Base-by-base conservation (phyloP, 2,797 vertebrate species). In the Rhinella marina region DNA sequence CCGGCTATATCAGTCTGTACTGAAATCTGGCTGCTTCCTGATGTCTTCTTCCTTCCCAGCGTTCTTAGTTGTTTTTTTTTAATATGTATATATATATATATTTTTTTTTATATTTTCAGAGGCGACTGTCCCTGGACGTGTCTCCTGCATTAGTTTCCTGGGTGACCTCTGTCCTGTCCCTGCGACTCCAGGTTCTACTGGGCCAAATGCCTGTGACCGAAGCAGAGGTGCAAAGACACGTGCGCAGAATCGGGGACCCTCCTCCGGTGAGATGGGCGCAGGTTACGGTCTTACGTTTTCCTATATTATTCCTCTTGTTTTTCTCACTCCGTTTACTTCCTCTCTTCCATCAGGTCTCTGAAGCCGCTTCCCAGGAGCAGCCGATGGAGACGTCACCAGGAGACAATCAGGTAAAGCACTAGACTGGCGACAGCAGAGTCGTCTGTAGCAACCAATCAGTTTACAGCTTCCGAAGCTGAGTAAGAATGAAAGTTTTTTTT, bases 101-200 rank as follows among this genome's bases (percentile, higher is more conserved):
- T 62, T 41, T 27, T 61, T 25, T 0, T 73, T 5, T 66, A 25
- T 32, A 21, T 19, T 50, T n/a, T 17, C 92, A 98, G 97, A 95
- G 96, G 87, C 95, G 97, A 57, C 97, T 98, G 95, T 98, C 97
- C 1, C 96, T 96, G 2, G 97, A 97, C 80, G 97, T 98, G 88
- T 97, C 96, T 88, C 97, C 97, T 0, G 96, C 96, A 13, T 93
- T 98, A 92, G 97, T 98, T 81, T 97, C 96, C 94, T 98, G 97
- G 97, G 95, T 98, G 94, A 97, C 96, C 89, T 96, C 96, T 56
- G 97, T 98, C 96, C 97, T 98, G 96, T 96, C 96, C 0, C 96
- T 97, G 94, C 95, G 97, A 89, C 95, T 98, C 85, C 97, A 97
- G 92, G 96, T 97, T 64, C 96, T 98, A 16, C 94, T 98, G 90